Percentiles rank a stretch among this genome's conserved stretches.
phyloP scores from a whole-genome alignment of 23 tunicate species.

The Halocynthia aurantium region DNA sequence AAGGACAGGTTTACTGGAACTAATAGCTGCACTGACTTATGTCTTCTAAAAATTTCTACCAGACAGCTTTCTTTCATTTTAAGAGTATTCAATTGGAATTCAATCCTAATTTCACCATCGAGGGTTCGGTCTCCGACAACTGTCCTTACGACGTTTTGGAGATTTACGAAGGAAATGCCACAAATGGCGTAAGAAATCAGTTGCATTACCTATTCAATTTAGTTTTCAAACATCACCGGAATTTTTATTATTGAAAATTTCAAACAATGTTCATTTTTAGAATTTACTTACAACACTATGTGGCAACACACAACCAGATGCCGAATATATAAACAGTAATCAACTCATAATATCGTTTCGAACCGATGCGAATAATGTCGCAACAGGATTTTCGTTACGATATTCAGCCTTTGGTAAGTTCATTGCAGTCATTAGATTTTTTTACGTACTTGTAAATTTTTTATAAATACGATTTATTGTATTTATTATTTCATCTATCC shows the following conservation, averaged over 20 bases:
- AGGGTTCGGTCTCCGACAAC: no score
- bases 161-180: conserved; percentile 4
- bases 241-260: no score
- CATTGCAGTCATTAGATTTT: neutral
- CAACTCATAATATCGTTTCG: neutral
- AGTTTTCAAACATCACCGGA: no score
- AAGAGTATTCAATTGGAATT: no score
- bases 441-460: neutral
- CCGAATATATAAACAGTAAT: neutral
- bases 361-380: neutral
- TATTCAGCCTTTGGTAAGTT: conserved; percentile 3
- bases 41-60: no score
- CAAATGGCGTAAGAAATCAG: no score
- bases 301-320: conserved; percentile 1
- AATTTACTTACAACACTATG: conserved; percentile 5
- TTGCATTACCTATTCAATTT: no score
- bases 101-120: no score
- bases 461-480: no score
- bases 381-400: conserved; percentile 10
- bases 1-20: no score
- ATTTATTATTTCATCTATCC: neutral
- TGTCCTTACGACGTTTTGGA: conserved; percentile 15
- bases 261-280: neutral
- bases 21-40: no score
- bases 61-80: no score